Evolutionary conservation across 2,888 invertebrate genomes (phyloP).

Genomic region (Andrena fulva): DNA sequence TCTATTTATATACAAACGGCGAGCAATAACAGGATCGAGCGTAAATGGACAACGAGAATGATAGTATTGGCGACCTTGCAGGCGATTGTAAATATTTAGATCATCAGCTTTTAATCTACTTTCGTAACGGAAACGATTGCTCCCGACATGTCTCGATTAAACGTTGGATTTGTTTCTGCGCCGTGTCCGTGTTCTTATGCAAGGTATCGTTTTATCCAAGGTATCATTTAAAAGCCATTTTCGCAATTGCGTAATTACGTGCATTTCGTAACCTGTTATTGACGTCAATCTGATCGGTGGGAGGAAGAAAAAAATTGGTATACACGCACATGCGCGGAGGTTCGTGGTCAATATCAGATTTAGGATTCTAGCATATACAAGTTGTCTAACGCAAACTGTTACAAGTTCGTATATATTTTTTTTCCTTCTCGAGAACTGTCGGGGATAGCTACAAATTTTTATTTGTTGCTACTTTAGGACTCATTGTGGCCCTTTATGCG

Average conservation of each 20-base stretch:
- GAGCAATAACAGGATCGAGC: conserved; percentile 32
- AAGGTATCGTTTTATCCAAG: not conserved
- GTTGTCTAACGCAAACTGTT: conserved; percentile 1
- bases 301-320: conserved; percentile 5
- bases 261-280: conserved; percentile 33
- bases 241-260: not conserved
- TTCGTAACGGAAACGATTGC: conserved; percentile 1
- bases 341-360: conserved; percentile 42
- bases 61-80: conserved; percentile 26
- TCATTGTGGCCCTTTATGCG: not conserved
- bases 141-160: not conserved
- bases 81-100: conserved; percentile 13
- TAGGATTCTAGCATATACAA: conserved; percentile 21
- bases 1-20: conserved; percentile 33
- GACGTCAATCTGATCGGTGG: conserved; percentile 28
- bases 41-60: conserved; percentile 16
- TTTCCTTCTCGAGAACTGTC: not conserved
- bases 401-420: not conserved
- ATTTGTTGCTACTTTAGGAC: too few species aligned
- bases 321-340: conserved; percentile 40
- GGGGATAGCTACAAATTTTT: not conserved
- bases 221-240: conserved; percentile 7
- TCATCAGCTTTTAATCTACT: conserved; percentile 13
- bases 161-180: conserved; percentile 12
- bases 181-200: not conserved